phyloP scores from a whole-genome alignment of 2,888 invertebrate species.

The Gisinianus flammeolus region DNA sequence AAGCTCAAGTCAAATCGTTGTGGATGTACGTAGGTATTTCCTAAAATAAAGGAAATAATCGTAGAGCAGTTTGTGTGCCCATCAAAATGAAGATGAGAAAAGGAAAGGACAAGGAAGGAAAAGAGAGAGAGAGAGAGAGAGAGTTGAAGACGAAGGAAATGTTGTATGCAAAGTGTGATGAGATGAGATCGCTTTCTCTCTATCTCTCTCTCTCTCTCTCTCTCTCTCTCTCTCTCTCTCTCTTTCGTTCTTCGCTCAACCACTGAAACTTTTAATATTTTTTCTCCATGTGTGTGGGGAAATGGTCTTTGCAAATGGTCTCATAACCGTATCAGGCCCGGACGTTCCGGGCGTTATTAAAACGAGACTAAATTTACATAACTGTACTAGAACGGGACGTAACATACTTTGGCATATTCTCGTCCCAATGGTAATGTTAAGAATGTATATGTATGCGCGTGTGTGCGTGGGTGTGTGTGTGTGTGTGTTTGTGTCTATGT shows the following conservation, averaged over 20 bases:
- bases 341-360: conserved; percentile 9
- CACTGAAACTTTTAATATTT: neutral
- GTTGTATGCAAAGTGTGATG: conserved; percentile 9
- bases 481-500: no score
- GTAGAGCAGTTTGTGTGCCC: neutral
- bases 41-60: conserved; percentile 14
- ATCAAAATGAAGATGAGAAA: conserved; percentile 1
- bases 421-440: no score
- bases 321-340: conserved; percentile 4
- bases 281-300: conserved; percentile 12
- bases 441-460: no score
- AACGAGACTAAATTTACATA: conserved; percentile 18
- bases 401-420: no score
- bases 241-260: neutral
- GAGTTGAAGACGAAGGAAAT: no score
- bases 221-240: no score
- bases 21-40: no score
- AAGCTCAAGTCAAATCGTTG: no score
- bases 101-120: no score
- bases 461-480: no score
- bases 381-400: neutral
- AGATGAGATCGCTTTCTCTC: conserved; percentile 3
- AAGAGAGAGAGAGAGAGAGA: no score
- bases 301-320: conserved; percentile 13
- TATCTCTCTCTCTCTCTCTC: no score